Conservation (phyloP, 2,797 vertebrate genomes). For the Brachyrhaphis roseni region DNA sequence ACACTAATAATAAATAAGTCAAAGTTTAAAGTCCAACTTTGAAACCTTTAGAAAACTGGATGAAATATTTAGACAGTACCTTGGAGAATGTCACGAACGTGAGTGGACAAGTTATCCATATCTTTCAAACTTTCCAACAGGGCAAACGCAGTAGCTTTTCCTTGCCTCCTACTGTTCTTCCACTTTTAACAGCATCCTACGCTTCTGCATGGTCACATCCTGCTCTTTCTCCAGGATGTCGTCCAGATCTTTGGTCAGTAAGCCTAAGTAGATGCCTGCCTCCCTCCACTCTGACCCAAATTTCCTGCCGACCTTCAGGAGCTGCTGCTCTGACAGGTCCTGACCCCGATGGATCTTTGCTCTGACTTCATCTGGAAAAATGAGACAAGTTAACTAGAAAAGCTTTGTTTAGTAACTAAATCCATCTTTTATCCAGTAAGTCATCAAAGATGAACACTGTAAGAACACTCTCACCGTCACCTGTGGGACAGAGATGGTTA, state of each 20-base stretch:
- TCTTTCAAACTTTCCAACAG: conserved; percentile 65
- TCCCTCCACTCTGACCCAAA: conserved; percentile 85
- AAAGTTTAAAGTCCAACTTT: no score
- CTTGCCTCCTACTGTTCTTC: conserved; percentile 69
- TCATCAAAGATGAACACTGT: not conserved
- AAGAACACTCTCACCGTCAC: conserved; percentile 65
- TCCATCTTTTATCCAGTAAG: not conserved
- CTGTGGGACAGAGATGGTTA: conserved; percentile 7
- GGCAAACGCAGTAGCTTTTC: conserved; percentile 65
- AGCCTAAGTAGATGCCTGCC: conserved; percentile 79
- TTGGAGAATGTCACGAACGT: conserved; percentile 74
- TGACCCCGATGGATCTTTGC: conserved; percentile 3
- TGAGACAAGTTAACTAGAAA: not conserved
- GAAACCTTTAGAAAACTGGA: no score
- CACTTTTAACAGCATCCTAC: conserved; percentile 81
- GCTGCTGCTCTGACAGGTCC: conserved; percentile 78
- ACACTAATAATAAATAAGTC: no score
- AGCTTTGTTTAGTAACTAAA: not conserved
- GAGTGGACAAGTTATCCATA: conserved; percentile 67
- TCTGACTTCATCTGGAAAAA: conserved; percentile 69
- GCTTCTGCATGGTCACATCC: conserved; percentile 79
- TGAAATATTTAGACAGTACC: conserved; percentile 62
- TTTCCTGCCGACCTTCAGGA: conserved; percentile 79
- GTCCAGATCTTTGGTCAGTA: conserved; percentile 79
- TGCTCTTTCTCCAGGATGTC: conserved; percentile 75